Conservation (phyloP, 2,888 invertebrate genomes). For the Candidula unifasciata region DNA sequence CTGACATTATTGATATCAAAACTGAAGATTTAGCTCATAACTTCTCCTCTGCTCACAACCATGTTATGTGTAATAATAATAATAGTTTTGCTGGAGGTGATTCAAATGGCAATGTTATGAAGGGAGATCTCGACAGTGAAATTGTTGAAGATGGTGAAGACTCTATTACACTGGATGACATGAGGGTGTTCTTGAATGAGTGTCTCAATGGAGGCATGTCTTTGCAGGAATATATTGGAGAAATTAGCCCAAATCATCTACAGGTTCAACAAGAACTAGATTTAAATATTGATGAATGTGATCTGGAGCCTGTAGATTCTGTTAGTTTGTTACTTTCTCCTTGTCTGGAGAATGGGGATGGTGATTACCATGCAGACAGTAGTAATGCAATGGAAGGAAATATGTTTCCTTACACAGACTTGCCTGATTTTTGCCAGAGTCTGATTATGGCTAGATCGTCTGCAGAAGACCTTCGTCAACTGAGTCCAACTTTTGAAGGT, state of each 20-base stretch:
- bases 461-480: neutral
- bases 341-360: neutral
- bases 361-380: neutral
- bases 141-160: conserved; percentile 76
- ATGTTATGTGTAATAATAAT: conserved; percentile 54
- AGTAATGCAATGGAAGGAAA: conserved; percentile 38
- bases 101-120: conserved; percentile 81
- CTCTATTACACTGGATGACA: conserved; percentile 95
- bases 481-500: conserved; percentile 1
- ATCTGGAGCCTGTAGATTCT: conserved; percentile 23
- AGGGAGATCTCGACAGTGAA: conserved; percentile 94
- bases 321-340: neutral
- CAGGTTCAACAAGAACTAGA: conserved; percentile 5
- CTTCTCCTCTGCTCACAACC: conserved; percentile 70
- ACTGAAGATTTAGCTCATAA: conserved; percentile 56
- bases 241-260: neutral
- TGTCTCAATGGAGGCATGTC: conserved; percentile 61
- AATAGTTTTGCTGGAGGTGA: conserved; percentile 58
- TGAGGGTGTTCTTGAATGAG: conserved; percentile 89
- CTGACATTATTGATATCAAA: neutral
- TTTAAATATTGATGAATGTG: conserved; percentile 40
- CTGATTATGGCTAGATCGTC: neutral
- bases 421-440: conserved; percentile 44
- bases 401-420: conserved; percentile 53
- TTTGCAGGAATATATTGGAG: neutral